phyloP scores from a whole-genome alignment of 2,113 vertebrate genomes.

The Mormyrus iriodes region DNA sequence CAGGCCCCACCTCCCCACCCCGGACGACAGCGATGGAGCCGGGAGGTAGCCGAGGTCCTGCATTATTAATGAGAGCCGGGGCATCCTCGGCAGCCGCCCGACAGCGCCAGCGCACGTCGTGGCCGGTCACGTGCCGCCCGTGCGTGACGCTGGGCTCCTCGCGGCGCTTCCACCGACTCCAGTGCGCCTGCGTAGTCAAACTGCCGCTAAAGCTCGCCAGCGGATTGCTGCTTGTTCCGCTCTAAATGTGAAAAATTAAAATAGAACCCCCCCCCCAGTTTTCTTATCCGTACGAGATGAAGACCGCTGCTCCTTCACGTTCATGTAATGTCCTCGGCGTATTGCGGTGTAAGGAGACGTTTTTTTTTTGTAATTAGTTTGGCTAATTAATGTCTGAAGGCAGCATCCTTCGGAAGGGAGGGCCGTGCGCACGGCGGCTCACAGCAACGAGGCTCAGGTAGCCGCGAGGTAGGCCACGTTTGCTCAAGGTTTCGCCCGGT shows the following conservation, averaged over 20 bases:
- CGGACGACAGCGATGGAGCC: constrained; percentile 66
- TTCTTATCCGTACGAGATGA: background rate
- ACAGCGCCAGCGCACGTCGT: constrained; percentile 60
- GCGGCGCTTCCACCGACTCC: background rate
- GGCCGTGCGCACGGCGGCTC: background rate
- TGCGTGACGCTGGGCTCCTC: background rate
- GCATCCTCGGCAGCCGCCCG: constrained; percentile 68
- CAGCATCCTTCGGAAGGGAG: background rate
- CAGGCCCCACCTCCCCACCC: constrained; percentile 32
- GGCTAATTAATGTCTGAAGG: background rate
- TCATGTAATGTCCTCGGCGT: background rate
- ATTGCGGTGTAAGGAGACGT: background rate
- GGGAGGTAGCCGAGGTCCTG: constrained; percentile 65
- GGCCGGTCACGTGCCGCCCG: constrained; percentile 55
- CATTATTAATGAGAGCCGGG: constrained; percentile 76
- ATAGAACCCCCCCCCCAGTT: background rate
- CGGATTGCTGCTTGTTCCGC: background rate
- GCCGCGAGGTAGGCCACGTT: background rate
- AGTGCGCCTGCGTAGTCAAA: background rate
- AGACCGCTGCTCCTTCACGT: background rate
- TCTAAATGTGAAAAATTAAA: constrained; percentile 3
- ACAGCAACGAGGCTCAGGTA: background rate
- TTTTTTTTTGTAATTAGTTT: background rate
- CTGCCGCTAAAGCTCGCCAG: background rate
- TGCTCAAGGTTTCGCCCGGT: background rate